Evolutionary conservation across 2,888 invertebrate genomes (phyloP), one percentile per base, ranked within the genome.

Genomic region (Drosophila kambysellisi): DNA sequence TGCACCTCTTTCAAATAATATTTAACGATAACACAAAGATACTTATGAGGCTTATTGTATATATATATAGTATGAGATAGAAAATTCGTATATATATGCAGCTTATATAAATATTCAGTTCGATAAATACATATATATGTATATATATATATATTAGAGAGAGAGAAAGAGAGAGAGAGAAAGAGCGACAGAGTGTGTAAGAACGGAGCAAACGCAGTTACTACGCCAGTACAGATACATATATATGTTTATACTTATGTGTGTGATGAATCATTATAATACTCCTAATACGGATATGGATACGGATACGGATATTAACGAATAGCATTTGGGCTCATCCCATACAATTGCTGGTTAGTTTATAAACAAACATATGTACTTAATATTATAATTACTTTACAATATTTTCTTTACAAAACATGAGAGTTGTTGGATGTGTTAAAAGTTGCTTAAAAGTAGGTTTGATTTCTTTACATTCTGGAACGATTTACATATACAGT

Each of bases 331-430:
- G 69, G 59, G 54, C 30, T 64, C 59, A 53, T 74, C 57, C 74
- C 69, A 72, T 74, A 72, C 74, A 82, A 62, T 75, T 70, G 51
- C 50, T 61, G 57, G 81, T 83, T 75, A 87, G 79, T 77, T 83
- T 69, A 64, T 58, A 63, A 61, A 64, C 33, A 60, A 52, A 58
- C 54, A n/a, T 60, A 41, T 56, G 50, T 50, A 72, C 85, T 83
- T 83, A 46, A 46, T 8, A 84, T 70, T 63, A 63, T 43, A 39
- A 62, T 61, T 73, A 73, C 58, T 33, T 60, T 51, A 62, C 54
- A 75, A 41, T 71, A 20, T 62, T 53, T 50, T 61, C 43, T 52
- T 70, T 85, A 85, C 82, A 82, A 70, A 68, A 65, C 61, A 81
- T 81, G 81, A 59, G 29, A 25, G 46, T 46, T 35, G 35, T 41